Evolutionary conservation across 2,888 invertebrate genomes (phyloP).

Genomic region (Trichogramma evanescens): DNA sequence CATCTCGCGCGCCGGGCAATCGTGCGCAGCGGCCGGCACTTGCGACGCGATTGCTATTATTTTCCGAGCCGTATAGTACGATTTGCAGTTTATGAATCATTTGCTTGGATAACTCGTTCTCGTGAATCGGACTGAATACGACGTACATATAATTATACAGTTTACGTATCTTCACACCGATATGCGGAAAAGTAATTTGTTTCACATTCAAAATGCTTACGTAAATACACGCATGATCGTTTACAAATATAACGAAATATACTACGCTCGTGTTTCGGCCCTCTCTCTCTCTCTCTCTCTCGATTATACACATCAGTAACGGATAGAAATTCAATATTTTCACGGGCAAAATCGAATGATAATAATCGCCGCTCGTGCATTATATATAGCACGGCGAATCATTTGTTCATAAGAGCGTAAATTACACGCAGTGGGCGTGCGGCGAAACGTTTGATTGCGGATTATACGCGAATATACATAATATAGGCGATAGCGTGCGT

Average conservation of each 20-base stretch:
- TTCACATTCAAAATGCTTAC: background rate
- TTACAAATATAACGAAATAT: background rate
- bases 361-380: background rate
- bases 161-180: no score
- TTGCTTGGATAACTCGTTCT: no score
- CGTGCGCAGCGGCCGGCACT: no score
- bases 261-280: background rate
- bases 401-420: background rate
- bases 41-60: no score
- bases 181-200: no score
- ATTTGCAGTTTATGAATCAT: no score
- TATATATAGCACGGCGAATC: background rate
- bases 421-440: background rate
- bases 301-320: no score
- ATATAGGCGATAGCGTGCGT: background rate
- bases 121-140: no score
- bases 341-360: background rate
- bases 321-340: conserved; percentile 1
- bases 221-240: background rate
- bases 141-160: no score
- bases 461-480: background rate
- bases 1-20: no score
- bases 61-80: no score
- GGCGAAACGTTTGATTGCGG: conserved; percentile 2
- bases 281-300: background rate